Evolutionary conservation across 2,113 vertebrate genomes (phyloP), one percentile per base, ranked within the genome.

Genomic region (Phocoena sinus): DNA sequence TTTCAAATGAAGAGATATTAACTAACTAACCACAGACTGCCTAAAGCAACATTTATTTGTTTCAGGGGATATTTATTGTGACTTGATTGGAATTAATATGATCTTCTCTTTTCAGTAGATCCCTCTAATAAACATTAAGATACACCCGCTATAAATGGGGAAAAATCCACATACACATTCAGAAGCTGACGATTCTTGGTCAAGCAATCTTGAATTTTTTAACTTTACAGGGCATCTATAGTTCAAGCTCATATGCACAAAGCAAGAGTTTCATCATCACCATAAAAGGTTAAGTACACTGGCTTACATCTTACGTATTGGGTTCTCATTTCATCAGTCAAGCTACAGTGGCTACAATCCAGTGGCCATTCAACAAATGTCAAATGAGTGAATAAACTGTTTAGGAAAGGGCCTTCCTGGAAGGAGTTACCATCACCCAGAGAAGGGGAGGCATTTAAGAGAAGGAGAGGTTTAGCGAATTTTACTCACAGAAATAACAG

Each of bases 1-100:
- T 92, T 97, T 95, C 83, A 92, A 80, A 96, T 85, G 71, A 93
- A 23, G 67, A 89, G 11, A 88, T n/a, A 73, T 56, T 88, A 91
- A 86, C 71, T 83, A 67, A 82, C 33, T 87, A 95, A 58, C 36
- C 41, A 81, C 5, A 88, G 53, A 82, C 44, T 79, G 74, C 38
- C 62, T 68, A 93, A 83, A 93, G 60, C 14, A 88, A 86, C 28
- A 70, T 85, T 90, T 73, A 91, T 63, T 89, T 71, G 60, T 58
- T 95, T 94, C 41, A 68, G 18, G 23, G 21, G 85, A 18, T 73
- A 92, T 91, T 92, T 73, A 62, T 36, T 93, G 6, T 89, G 9
- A 91, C n/a, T 83, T 94, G 38, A 73, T 5, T 92, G 25, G 41
- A 95, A 94, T 83, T 25, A 85, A 65, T 67, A 96, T 47, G 28